Conservation (phyloP, 2,888 invertebrate species). For the Bembecia ichneumoniformis region DNA sequence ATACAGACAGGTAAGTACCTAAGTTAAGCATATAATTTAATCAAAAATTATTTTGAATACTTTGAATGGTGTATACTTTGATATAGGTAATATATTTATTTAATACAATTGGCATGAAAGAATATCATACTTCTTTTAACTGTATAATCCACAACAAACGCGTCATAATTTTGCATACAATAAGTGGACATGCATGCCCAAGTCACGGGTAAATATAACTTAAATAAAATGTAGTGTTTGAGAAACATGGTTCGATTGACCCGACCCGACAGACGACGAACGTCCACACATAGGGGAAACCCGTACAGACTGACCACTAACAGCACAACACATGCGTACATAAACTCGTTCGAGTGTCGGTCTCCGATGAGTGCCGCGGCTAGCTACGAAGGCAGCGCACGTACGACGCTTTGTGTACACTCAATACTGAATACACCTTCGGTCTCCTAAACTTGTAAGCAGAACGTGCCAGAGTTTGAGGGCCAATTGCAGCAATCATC, state of each 20-base stretch:
- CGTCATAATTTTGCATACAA: too few relatives aligned
- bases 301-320: not conserved
- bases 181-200: too few relatives aligned
- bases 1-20: too few relatives aligned
- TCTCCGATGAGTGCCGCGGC: slow-evolving; percentile 45
- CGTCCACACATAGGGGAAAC: not conserved
- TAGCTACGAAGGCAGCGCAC: slow-evolving; percentile 39
- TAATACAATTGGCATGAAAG: too few relatives aligned
- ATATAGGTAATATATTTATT: too few relatives aligned
- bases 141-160: not conserved
- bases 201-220: too few relatives aligned
- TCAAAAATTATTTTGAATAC: too few relatives aligned
- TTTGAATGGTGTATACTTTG: too few relatives aligned
- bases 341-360: slow-evolving; percentile 33
- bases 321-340: slow-evolving; percentile 11
- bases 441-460: slow-evolving; percentile 22
- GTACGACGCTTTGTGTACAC: slow-evolving; percentile 12
- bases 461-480: slow-evolving; percentile 57
- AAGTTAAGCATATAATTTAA: too few relatives aligned
- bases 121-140: not conserved
- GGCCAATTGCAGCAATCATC: slow-evolving; percentile 67
- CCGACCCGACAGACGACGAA: not conserved
- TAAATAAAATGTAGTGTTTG: not conserved
- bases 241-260: not conserved
- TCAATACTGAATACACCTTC: not conserved